Evolutionary conservation across 1,140 invertebrate species (phyloP), one percentile per base, ranked within the genome.

Genomic region (Leptopilina clavipes): DNA sequence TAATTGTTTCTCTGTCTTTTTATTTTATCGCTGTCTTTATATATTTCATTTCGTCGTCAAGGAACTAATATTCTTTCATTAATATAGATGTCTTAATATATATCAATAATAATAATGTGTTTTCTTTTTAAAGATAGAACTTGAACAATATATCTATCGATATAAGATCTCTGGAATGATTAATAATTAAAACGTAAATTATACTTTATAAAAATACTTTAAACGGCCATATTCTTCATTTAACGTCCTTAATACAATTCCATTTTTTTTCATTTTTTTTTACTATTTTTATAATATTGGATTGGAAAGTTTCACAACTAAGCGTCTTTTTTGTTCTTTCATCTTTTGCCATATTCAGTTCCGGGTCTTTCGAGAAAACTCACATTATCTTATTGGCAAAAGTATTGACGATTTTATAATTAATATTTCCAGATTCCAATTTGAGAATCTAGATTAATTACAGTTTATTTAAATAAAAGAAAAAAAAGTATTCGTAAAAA

Each of bases 161-260:
- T 71, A 43, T 59, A 37, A 22, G 59, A 25, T 31, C 25, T 71
- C 45, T 72, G 71, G 72, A 76, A 78, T 73, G 77, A 80, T 83
- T 59, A 75, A 75, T 78, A 79, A 81, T 79, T 70, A 12, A 82
- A 86, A 86, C 80, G 73, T 37, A 87, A 87, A 65, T 83, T 85
- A 86, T 74, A 83, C 78, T 85, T 87, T 87, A 85, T 83, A 87
- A 87, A 87, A 87, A 87, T 87, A 84, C 77, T 83, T 86, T 82
- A 75, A 86, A 86, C 81, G 77, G 78, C 76, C 82, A 83, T 80
- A 77, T 85, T 43, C 37, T 71, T 71, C 70, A 25, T 44, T 40
- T 19, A 71, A 44, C 43, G 70, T 45, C 11, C 25, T 44, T 8
- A 40, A 71, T 71, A 71, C 37, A 82, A 81, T 78, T 82, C 78